Evolutionary conservation across 2,888 invertebrate genomes (phyloP).

Genomic region (Drosophila subsilvestris): DNA sequence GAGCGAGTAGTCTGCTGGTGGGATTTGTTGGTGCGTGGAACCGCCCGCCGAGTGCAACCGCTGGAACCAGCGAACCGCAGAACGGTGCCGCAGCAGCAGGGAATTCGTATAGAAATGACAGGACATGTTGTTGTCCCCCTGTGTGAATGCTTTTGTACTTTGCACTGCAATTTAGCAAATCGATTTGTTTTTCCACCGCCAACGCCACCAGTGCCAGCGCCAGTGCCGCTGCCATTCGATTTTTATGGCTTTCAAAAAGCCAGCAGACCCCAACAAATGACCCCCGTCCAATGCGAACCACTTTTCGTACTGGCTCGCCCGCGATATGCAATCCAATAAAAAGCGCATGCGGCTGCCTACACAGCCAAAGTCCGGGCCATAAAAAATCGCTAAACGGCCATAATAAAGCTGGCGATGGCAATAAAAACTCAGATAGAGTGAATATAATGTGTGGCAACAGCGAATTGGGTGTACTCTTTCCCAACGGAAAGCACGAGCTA

Average conservation of each 20-base stretch:
- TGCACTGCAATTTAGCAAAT: conserved; percentile 79
- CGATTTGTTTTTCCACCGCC: conserved; percentile 69
- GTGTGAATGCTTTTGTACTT: conserved; percentile 59
- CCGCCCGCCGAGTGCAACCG: conserved; percentile 39
- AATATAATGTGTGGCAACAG: conserved; percentile 30
- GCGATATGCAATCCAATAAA: conserved; percentile 65
- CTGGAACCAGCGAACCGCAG: conserved; percentile 48
- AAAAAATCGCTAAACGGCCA: conserved; percentile 79
- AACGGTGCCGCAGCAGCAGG: conserved; percentile 37
- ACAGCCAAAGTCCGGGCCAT: conserved; percentile 54
- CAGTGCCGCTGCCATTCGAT: conserved; percentile 63
- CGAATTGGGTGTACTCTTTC: conserved; percentile 5
- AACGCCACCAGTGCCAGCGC: conserved; percentile 5
- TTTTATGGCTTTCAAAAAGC: conserved; percentile 76
- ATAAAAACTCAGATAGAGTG: conserved; percentile 56
- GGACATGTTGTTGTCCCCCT: conserved; percentile 36
- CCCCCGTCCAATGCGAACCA: conserved; percentile 42
- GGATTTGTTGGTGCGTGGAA: conserved; percentile 37
- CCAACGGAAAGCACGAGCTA: not conserved
- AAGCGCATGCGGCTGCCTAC: conserved; percentile 64
- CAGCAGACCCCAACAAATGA: conserved; percentile 67
- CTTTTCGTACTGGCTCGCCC: not conserved
- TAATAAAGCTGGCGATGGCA: conserved; percentile 70
- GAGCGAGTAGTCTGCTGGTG: conserved; percentile 17
- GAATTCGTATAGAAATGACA: conserved; percentile 46